phyloP scores from a whole-genome alignment of 1,140 invertebrate species.

The Sycobia sp. region DNA sequence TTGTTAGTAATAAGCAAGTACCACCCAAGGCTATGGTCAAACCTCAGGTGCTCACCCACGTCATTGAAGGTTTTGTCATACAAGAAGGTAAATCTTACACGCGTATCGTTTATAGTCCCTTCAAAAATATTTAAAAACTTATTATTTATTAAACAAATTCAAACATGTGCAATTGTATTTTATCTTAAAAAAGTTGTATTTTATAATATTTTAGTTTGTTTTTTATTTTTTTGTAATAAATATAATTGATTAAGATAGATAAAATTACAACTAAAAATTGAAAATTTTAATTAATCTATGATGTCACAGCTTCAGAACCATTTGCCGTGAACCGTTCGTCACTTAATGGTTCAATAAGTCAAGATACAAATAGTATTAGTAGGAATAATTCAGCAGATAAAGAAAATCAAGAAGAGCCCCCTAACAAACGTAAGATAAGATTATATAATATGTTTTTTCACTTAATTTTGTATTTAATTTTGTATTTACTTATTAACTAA shows the following conservation, averaged over 20 bases:
- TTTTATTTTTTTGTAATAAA: background rate
- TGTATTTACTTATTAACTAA: conserved; percentile 31
- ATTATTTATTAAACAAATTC: too few relatives aligned
- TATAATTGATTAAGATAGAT: background rate
- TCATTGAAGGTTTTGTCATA: conserved; percentile 96
- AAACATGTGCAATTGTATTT: too few relatives aligned
- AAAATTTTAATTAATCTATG: background rate
- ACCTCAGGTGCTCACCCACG: conserved; percentile 93
- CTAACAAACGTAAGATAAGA: conserved; percentile 49
- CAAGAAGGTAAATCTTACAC: conserved; percentile 81
- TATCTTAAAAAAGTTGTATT: background rate
- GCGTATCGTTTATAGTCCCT: too few relatives aligned
- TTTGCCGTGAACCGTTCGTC: conserved; percentile 80
- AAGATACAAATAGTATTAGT: conserved; percentile 55
- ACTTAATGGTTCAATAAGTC: conserved; percentile 58
- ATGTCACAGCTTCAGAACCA: conserved; percentile 71
- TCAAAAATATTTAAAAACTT: background rate
- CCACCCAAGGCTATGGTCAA: conserved; percentile 94
- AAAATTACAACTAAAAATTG: background rate
- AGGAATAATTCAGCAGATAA: conserved; percentile 60
- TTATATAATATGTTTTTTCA: background rate
- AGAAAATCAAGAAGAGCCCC: conserved; percentile 72
- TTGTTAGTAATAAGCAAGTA: conserved; percentile 66
- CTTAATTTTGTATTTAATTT: too few relatives aligned
- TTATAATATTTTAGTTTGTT: background rate